Conservation (phyloP, 92 coral and sea anemone genomes). For the Isaurus tuberculatus region DNA sequence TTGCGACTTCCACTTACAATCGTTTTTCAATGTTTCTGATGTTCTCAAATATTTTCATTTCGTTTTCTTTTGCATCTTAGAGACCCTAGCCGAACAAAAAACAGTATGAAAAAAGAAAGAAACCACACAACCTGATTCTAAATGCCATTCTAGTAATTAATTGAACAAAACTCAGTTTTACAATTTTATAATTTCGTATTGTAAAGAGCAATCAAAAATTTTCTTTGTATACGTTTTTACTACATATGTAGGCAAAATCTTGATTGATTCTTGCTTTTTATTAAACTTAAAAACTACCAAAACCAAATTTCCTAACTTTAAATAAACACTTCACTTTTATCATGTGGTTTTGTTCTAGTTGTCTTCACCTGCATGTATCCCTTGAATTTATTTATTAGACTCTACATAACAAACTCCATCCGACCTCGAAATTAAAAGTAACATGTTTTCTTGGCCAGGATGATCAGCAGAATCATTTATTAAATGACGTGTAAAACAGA, state of each 20-base stretch:
- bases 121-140: neutral
- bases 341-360: slow-evolving; percentile 28
- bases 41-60: neutral
- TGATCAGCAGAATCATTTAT: too few relatives aligned
- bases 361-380: neutral
- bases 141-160: neutral
- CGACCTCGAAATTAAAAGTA: neutral
- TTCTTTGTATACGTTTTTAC: neutral
- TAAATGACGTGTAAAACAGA: too few relatives aligned
- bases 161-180: neutral
- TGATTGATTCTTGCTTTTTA: neutral
- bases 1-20: neutral
- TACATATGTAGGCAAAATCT: neutral
- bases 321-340: slow-evolving; percentile 9
- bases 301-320: neutral
- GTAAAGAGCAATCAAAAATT: neutral
- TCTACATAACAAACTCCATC: neutral
- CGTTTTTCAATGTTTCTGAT: neutral
- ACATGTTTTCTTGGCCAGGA: neutral
- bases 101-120: neutral
- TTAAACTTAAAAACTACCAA: neutral
- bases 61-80: neutral
- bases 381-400: neutral
- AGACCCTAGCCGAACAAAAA: neutral
- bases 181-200: neutral